Evolutionary conservation across 2,888 invertebrate genomes (phyloP).

Genomic region (Malthinus seriepunctatus): DNA sequence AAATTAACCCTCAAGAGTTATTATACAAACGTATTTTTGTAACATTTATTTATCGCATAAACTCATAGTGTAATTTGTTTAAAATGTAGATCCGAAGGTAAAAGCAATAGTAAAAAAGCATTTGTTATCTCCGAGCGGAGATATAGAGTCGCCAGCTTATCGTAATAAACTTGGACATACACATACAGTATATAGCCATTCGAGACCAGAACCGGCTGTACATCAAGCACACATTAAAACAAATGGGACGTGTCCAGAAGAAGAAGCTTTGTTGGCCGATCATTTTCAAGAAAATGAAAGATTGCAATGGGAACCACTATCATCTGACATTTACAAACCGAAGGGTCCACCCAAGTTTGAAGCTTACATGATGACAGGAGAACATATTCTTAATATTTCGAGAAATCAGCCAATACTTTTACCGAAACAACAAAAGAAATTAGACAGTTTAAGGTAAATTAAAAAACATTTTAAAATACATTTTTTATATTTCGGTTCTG

Average conservation of each 20-base stretch:
- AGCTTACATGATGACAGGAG: conserved; percentile 98
- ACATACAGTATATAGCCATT: conserved; percentile 45
- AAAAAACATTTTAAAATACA: no score
- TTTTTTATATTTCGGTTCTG: no score
- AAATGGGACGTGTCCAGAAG: conserved; percentile 62
- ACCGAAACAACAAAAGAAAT: conserved; percentile 64
- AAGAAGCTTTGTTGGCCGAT: conserved; percentile 52
- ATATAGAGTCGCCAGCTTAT: conserved; percentile 57
- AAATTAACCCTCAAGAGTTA: background rate
- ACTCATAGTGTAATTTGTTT: conserved; percentile 7
- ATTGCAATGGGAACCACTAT: conserved; percentile 60
- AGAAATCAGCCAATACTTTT: conserved; percentile 70
- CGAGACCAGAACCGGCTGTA: conserved; percentile 56
- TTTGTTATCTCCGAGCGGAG: conserved; percentile 61
- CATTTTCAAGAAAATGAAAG: conserved; percentile 57
- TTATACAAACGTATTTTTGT: no score
- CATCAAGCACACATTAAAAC: conserved; percentile 53
- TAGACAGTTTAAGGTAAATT: conserved; percentile 46
- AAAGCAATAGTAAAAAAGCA: conserved; percentile 79
- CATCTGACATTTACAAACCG: conserved; percentile 45
- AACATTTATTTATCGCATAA: background rate
- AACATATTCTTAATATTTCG: conserved; percentile 91
- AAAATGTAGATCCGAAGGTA: conserved; percentile 78
- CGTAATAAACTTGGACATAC: conserved; percentile 55
- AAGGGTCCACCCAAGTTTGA: conserved; percentile 67